phyloP scores from a whole-genome alignment of 2,888 invertebrate genomes.

The Dendrolimus houi region DNA sequence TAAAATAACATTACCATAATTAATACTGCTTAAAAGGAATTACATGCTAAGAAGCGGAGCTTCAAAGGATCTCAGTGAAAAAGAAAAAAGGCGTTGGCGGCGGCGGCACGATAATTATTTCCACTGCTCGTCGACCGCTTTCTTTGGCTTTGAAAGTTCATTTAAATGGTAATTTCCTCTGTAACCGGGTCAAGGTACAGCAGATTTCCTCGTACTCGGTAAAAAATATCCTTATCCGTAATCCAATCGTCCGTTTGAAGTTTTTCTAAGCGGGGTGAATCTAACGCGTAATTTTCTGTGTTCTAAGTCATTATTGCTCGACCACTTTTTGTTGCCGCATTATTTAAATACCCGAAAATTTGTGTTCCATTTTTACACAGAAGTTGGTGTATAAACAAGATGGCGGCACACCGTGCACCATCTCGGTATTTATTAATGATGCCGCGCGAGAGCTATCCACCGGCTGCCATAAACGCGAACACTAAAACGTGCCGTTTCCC shows the following conservation, averaged over 20 bases:
- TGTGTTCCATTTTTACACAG: conserved; percentile 40
- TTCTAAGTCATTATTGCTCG: conserved; percentile 49
- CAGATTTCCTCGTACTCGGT: conserved; percentile 14
- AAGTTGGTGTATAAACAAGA: conserved; percentile 56
- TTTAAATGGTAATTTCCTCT: conserved; percentile 37
- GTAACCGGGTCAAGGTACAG: conserved; percentile 18
- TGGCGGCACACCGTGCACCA: conserved; percentile 40
- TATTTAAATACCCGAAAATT: conserved; percentile 54
- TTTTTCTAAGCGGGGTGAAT: conserved; percentile 28
- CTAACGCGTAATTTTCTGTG: conserved; percentile 36
- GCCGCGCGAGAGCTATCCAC: conserved; percentile 45
- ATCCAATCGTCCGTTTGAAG: conserved; percentile 5
- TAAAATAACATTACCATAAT: background rate
- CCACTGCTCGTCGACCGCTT: conserved; percentile 15
- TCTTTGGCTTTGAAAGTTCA: conserved; percentile 18
- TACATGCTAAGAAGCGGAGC: background rate
- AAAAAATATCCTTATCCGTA: conserved; percentile 21
- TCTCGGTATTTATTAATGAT: conserved; percentile 58
- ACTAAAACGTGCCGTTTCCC: conserved; percentile 61
- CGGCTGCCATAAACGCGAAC: conserved; percentile 52
- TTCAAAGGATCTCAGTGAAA: conserved; percentile 1
- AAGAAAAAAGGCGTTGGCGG: background rate
- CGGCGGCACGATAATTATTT: conserved; percentile 15
- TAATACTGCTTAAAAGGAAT: background rate
- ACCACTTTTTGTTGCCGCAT: conserved; percentile 55